Percentiles rank a stretch among this genome's conserved stretches.
These are phyloP conservation scores for Napeogenes inachia DNA, from an alignment of 2,888 invertebrate species.

Conservation along the genomic window DNA sequence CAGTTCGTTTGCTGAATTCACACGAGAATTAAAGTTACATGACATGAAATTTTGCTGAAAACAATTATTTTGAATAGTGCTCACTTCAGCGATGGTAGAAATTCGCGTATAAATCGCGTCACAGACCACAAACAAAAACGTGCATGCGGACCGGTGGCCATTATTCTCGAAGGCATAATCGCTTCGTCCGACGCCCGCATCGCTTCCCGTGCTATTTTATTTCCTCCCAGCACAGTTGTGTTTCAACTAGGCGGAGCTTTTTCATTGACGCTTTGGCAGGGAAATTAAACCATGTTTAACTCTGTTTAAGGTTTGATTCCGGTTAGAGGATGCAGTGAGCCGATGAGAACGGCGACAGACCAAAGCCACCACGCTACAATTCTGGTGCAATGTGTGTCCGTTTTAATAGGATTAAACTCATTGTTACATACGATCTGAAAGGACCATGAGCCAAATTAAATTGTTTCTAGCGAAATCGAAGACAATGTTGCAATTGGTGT, in stretches of 20 bases:
- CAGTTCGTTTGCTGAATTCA: conserved; percentile 25
- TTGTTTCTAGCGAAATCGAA: conserved; percentile 59
- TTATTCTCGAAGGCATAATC: conserved; percentile 78
- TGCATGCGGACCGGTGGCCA: conserved; percentile 76
- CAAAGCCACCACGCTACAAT: conserved; percentile 72
- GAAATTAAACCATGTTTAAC: conserved; percentile 76
- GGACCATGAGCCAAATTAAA: conserved; percentile 62
- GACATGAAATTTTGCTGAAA: conserved; percentile 67
- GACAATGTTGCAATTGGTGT: conserved; percentile 38
- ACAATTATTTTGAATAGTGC: conserved; percentile 76
- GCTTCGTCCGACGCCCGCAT: conserved; percentile 77
- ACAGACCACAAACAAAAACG: conserved; percentile 78
- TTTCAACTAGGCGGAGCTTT: conserved; percentile 71
- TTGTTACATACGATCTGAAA: conserved; percentile 70
- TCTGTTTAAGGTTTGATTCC: conserved; percentile 74
- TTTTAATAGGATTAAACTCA: conserved; percentile 75
- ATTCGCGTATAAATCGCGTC: conserved; percentile 77
- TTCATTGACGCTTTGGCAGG: conserved; percentile 55
- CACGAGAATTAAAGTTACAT: conserved; percentile 57
- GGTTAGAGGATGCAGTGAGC: conserved; percentile 59
- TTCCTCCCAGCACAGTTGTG: conserved; percentile 72
- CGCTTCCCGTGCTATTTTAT: conserved; percentile 76
- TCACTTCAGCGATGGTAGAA: conserved; percentile 74
- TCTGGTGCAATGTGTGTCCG: conserved; percentile 72
- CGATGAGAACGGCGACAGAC: conserved; percentile 71